phyloP scores from a whole-genome alignment of 2,113 vertebrate genomes.

The Callionymus lyra region DNA sequence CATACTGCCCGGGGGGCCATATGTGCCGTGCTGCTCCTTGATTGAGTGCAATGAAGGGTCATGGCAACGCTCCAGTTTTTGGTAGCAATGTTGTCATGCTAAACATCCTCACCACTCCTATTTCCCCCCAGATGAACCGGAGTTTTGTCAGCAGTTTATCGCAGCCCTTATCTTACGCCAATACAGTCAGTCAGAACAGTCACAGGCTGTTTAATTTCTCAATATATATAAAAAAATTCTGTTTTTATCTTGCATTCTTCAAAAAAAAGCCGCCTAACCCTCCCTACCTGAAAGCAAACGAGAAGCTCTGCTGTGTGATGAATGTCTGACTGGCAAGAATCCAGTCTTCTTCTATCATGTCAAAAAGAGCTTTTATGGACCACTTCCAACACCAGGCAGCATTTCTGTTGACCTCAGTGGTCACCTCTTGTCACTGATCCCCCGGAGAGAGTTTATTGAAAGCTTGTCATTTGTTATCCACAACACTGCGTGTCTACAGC shows the following conservation, averaged over 20 bases:
- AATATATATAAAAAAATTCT: too few relatives aligned
- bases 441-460: conserved; percentile 9
- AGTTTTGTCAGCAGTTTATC: too few relatives aligned
- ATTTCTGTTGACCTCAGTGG: conserved; percentile 30
- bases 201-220: too few relatives aligned
- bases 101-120: conserved; percentile 5
- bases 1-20: conserved; percentile 57
- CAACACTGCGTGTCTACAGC: too few relatives aligned
- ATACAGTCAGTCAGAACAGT: too few relatives aligned
- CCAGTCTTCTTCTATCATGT: conserved; percentile 24
- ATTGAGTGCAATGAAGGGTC: conserved; percentile 42
- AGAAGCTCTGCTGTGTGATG: not conserved
- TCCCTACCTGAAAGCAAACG: too few relatives aligned
- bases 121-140: not conserved
- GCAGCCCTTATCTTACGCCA: too few relatives aligned
- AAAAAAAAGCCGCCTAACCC: conserved; percentile 1
- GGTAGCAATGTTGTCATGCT: conserved; percentile 20
- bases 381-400: conserved; percentile 34
- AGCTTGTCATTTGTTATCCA: not conserved
- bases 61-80: conserved; percentile 41
- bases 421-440: conserved; percentile 18
- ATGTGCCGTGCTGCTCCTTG: conserved; percentile 51
- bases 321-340: conserved; percentile 16
- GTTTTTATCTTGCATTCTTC: not conserved
- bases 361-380: conserved; percentile 43